A percentile compares a stretch with the other conserved stretches of the same genome.
Evolutionary conservation across 1,140 invertebrate species (phyloP).

Genomic region (Leptopilina clavipes): DNA sequence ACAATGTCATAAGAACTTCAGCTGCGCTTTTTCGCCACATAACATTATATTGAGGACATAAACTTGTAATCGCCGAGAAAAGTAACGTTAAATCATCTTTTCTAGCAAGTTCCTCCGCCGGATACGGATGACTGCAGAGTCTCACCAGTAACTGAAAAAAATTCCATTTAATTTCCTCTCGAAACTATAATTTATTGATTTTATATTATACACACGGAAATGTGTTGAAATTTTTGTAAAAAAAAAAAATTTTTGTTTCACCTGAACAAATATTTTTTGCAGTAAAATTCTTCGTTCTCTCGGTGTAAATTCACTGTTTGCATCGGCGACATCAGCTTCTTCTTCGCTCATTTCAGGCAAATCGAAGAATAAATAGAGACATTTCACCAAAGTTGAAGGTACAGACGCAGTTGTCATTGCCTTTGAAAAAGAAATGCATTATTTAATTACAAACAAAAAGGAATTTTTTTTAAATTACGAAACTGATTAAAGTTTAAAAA

Average conservation of each 20-base stretch:
- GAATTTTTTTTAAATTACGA: no score
- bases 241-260: conserved; percentile 69
- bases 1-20: conserved; percentile 96
- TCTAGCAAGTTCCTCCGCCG: conserved; percentile 95
- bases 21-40: conserved; percentile 98
- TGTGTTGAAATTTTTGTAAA: no score
- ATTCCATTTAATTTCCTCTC: conserved; percentile 1
- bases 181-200: no score
- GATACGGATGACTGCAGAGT: conserved; percentile 92
- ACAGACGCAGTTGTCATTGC: conserved; percentile 96
- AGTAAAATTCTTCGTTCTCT: conserved; percentile 92
- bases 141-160: conserved; percentile 88
- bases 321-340: conserved; percentile 82
- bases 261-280: conserved; percentile 98
- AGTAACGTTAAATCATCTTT: conserved; percentile 97
- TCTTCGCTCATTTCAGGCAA: conserved; percentile 92
- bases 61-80: conserved; percentile 97
- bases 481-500: no score
- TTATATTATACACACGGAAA: no score
- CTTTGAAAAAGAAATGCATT: conserved; percentile 70
- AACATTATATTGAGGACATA: conserved; percentile 93
- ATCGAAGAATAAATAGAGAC: conserved; percentile 99
- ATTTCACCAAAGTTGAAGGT: conserved; percentile 98
- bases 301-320: conserved; percentile 90
- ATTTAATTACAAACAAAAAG: no score